Evolutionary conservation across 92 coral and sea anemone species (phyloP).

Genomic region (Epizoanthus scotinus): DNA sequence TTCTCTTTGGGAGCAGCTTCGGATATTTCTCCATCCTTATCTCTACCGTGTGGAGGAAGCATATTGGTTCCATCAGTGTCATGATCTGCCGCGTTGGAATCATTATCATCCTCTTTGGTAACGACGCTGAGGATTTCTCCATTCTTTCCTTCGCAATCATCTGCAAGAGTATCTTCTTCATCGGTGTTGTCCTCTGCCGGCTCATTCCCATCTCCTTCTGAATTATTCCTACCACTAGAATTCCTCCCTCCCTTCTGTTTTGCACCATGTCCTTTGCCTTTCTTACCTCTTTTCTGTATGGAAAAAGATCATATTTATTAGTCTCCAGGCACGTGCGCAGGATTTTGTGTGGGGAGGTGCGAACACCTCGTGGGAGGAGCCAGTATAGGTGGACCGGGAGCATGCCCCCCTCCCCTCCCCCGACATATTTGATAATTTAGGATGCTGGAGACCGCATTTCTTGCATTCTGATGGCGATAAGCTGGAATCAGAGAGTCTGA

Average conservation of each 20-base stretch:
- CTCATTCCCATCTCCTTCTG: slow-evolving; percentile 25
- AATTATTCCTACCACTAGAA: not conserved
- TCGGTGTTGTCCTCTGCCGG: slow-evolving; percentile 9
- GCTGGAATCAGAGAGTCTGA: too few relatives aligned
- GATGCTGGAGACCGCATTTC: too few relatives aligned
- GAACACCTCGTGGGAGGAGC: too few relatives aligned
- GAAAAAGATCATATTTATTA: not conserved
- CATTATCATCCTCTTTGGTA: slow-evolving; percentile 33
- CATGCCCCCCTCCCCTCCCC: too few relatives aligned
- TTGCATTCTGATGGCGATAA: too few relatives aligned
- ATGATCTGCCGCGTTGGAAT: not conserved
- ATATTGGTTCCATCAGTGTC: not conserved
- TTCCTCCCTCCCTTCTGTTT: slow-evolving; percentile 9
- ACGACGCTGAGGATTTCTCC: slow-evolving; percentile 30
- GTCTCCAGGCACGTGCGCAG: too few relatives aligned
- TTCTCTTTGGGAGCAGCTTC: not conserved
- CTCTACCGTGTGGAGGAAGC: not conserved
- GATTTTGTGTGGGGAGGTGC: too few relatives aligned
- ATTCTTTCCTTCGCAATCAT: slow-evolving; percentile 25
- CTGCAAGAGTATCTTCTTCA: not conserved
- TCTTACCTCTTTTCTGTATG: slow-evolving; percentile 11
- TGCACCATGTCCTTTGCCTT: slow-evolving; percentile 5
- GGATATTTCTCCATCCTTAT: not conserved
- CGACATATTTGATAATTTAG: too few relatives aligned
- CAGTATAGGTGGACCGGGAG: too few relatives aligned